These are phyloP conservation scores for Acrocera orbiculus DNA, from an alignment of 2,888 invertebrate genomes.

Conservation along the genomic window DNA sequence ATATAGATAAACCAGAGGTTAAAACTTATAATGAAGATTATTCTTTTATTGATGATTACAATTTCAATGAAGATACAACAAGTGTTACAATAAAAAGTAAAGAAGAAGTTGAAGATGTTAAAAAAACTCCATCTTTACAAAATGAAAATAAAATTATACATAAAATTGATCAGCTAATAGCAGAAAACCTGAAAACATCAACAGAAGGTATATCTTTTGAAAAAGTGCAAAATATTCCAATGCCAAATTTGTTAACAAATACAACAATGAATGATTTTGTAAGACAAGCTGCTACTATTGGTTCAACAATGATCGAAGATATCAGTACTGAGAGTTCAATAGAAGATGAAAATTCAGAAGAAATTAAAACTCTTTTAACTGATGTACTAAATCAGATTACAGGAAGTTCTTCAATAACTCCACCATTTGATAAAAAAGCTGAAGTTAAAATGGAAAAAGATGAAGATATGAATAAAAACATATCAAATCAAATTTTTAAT, in stretches of 20 bases:
- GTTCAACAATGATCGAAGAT: slow-evolving; percentile 24
- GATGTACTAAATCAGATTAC: slow-evolving; percentile 27
- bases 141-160: slow-evolving; percentile 1
- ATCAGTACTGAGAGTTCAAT: background rate
- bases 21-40: no score
- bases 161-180: slow-evolving; percentile 1
- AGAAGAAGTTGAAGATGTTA: background rate
- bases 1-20: background rate
- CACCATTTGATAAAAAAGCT: background rate
- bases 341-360: slow-evolving; percentile 15
- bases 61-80: no score
- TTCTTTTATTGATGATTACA: no score
- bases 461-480: background rate
- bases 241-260: no score
- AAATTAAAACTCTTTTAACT: slow-evolving; percentile 25
- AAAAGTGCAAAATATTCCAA: no score
- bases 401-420: slow-evolving; percentile 3
- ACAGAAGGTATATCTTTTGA: no score
- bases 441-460: slow-evolving; percentile 1
- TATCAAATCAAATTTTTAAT: background rate
- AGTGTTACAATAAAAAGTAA: background rate
- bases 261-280: slow-evolving; percentile 29
- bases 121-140: background rate
- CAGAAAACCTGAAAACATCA: slow-evolving; percentile 2
- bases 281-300: slow-evolving; percentile 28